Evolutionary conservation across 2,888 invertebrate genomes (phyloP), one percentile per base, ranked within the genome.

Genomic region (Heliconius cydno): DNA sequence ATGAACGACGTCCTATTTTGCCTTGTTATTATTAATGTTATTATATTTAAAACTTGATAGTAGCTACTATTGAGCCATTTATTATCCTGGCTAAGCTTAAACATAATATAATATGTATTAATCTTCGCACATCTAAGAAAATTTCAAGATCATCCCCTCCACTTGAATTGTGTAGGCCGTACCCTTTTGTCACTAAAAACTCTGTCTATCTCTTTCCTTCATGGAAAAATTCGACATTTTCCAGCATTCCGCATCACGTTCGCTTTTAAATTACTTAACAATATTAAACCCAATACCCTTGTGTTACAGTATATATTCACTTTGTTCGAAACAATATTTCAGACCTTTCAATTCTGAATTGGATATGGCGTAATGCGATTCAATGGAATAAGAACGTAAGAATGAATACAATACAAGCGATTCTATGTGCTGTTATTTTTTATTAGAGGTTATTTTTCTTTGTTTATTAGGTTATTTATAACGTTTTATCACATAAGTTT

Each of bases 61-160:
- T 63, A 7, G n/a, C 19, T 63, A 30, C 25, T 63, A 66, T 71
- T 86, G 87, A 71, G n/a, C n/a, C 30, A 65, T 79, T 71, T 71
- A 75, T 71, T 70, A n/a, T 68, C 65, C n/a, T 76, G n/a, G 34
- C 63, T 76, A 52, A 41, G 76, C 52, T 30, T 76, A 76, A 68
- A 68, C 72, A 60, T 76, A 70, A 68, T 38, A 66, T 78, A 77
- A 91, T 75, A 79, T 28, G 30, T 67, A 76, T 80, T 77, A 75
- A 79, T 82, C 81, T 83, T 82, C 72, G 68, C 76, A 82, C 80
- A 80, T 81, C 90, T 91, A 85, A 89, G 88, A 92, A 89, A 87
- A 90, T 91, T 92, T 92, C 92, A 93, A 94, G 94, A 94, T 92
- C 90, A 92, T 92, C 94, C 94, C 94, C 94, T 86, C 94, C 90